Base-by-base conservation (phyloP, 2,113 vertebrate species). In the Apodemus sylvaticus region DNA sequence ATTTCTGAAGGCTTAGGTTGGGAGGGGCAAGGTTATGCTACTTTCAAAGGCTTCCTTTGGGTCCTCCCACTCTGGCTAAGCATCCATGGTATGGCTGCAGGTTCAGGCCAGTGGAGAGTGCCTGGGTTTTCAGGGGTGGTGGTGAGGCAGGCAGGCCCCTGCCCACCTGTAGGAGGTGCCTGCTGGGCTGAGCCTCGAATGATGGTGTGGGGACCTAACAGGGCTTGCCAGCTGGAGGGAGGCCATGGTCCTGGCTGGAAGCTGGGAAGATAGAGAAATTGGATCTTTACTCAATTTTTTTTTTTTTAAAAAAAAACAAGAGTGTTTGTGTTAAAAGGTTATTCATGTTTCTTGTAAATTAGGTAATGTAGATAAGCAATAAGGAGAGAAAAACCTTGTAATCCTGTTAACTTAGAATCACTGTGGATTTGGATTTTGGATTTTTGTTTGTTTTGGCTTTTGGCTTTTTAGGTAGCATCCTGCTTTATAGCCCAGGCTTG, bases 281-380 rank as follows among this genome's bases (percentile, higher is more conserved):
- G 36, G 71, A 93, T 42, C 53, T 74, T 78, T 88, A 77, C 36
- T 48, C 29, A 42, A 48, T 29, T 53, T 87, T n/a, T 68, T 31
- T 62, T n/a, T 66, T 31, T 66, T 66, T 31, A 64, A 64, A 83
- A 82, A 91, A 34, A 9, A 31, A 29, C 22, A 62, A 22, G 24
- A 24, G 55, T 92, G 60, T 89, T 94, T 90, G 51, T 79, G 13
- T 62, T 90, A 42, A 78, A 55, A 90, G 68, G 51, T 64, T 93
- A 64, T 53, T 90, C n/a, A 51, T 93, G 17, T 76, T 97, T 42
- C 48, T 70, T 95, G 26, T 93, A 81, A 89, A 86, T 70, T 96
- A 96, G 39, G 53, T 48, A 74, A 42, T 86, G 13, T 10, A 89
- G 53, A 81, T 64, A 94, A 91, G 26, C 17, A 82, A 51, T 89